Evolutionary conservation across 2,888 invertebrate species (phyloP), one percentile per base, ranked within the genome.

Genomic region (Aphodius sticticus): DNA sequence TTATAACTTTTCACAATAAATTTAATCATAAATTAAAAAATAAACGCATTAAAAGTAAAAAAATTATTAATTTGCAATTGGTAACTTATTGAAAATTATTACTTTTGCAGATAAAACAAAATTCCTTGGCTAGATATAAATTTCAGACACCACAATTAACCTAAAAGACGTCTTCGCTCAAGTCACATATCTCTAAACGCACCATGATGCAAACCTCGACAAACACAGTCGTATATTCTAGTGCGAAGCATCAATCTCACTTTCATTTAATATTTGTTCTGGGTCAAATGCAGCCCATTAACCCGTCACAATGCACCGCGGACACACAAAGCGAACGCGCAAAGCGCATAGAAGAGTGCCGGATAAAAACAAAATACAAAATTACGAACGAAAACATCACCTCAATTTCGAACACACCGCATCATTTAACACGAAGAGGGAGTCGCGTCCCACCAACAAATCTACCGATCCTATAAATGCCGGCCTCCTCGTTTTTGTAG

Each of bases 261-360:
- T 53, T 53, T 53, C 53, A 53, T 53, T 53, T 53, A 53, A 53
- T 53, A 53, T 53, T 53, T 53, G 53, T 53, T 53, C 53, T 53
- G 53, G 53, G 53, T 53, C 53, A 53, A 53, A 53, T 53, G 53
- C 53, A 53, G 53, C 53, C 7, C 12, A 53, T 53, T 9, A 12
- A 12, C 12, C 7, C 53, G 53, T 53, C 12, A 53, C 53, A 53
- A 53, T 53, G 53, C 53, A 53, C 53, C 9, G 7, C 53, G 53
- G 12, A 53, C 12, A 9, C 12, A 9, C 53, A 53, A 53, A 53
- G 53, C 53, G 7, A 53, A 3, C 26, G 26, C 26, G 26, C 53
- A 0, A 53, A 9, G 53, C 53, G 53, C 26, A 12, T 53, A 53
- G 7, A 7, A 12, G 7, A 9, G 53, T 12, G 53, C 12, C 53